Percentiles rank a stretch among this genome's conserved stretches.
phyloP scores from a whole-genome alignment of 2,113 vertebrate species.

The Coryphaenoides rupestris region DNA sequence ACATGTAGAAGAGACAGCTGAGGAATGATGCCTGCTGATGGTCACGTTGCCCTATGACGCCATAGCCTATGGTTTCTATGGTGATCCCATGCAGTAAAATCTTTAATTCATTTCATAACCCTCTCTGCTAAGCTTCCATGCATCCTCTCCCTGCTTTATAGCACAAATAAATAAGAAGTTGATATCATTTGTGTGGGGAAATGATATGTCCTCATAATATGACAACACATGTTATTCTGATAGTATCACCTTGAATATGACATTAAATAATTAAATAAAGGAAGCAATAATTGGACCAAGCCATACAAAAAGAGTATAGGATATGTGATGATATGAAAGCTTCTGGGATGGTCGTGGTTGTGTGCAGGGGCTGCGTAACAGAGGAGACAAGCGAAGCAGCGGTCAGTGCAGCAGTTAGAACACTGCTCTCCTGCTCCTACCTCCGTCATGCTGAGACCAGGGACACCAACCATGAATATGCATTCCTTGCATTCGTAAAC shows the following conservation, averaged over 20 bases:
- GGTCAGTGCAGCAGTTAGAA: background rate
- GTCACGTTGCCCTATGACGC: background rate
- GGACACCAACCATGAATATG: background rate
- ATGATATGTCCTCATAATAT: background rate
- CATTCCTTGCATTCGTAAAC: too few relatives aligned
- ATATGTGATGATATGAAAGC: too few relatives aligned
- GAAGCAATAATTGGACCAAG: background rate
- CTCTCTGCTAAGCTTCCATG: background rate
- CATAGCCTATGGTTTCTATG: background rate
- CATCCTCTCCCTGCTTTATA: background rate
- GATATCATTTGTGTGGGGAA: background rate
- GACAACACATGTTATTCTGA: background rate
- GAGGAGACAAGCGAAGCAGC: background rate
- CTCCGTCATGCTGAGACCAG: slow-evolving; percentile 2
- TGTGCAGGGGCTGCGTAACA: background rate
- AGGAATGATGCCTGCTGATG: background rate
- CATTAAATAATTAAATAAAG: background rate
- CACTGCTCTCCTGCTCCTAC: background rate
- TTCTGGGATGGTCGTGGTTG: background rate
- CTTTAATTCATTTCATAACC: background rate
- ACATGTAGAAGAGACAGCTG: background rate
- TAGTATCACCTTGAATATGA: background rate
- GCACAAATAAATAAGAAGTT: background rate
- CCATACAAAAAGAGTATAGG: background rate
- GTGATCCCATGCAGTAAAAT: background rate